Evolutionary conservation across 2,888 invertebrate species (phyloP).

Genomic region (Synanthedon vespiformis): DNA sequence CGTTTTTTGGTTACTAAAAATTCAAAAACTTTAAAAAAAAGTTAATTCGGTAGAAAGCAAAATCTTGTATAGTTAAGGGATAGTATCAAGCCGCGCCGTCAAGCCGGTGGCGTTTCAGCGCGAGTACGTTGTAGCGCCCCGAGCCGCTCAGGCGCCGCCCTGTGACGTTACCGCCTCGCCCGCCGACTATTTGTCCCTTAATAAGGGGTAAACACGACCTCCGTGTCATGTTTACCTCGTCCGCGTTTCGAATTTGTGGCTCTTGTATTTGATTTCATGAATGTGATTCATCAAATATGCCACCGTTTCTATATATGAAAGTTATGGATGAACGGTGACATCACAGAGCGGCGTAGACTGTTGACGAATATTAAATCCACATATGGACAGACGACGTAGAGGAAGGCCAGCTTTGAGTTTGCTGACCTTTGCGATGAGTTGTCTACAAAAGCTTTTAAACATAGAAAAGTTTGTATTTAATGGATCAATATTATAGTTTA

Average conservation of each 20-base stretch:
- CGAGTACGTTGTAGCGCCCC: conserved; percentile 33
- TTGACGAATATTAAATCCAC: conserved; percentile 45
- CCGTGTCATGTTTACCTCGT: conserved; percentile 26
- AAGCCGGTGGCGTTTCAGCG: conserved; percentile 37
- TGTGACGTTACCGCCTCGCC: conserved; percentile 47
- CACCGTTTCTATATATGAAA: neutral
- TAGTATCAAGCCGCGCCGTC: conserved; percentile 26
- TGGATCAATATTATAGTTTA: neutral
- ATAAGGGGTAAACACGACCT: conserved; percentile 29
- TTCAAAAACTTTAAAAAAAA: neutral
- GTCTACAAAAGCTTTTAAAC: conserved; percentile 33
- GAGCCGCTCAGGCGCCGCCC: conserved; percentile 33
- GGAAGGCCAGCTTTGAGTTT: conserved; percentile 42
- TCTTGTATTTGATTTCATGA: neutral
- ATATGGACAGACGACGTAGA: conserved; percentile 42
- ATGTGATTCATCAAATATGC: neutral
- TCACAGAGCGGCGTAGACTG: conserved; percentile 23
- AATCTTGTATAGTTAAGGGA: neutral
- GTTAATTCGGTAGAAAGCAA: neutral
- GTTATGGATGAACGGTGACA: conserved; percentile 19
- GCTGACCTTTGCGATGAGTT: conserved; percentile 57
- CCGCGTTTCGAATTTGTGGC: conserved; percentile 3
- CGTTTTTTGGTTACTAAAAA: too few species aligned
- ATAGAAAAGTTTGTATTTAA: neutral
- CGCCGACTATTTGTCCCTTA: conserved; percentile 10